Base-by-base conservation (phyloP, 1,140 invertebrate genomes). In the Subanguina moxae region DNA sequence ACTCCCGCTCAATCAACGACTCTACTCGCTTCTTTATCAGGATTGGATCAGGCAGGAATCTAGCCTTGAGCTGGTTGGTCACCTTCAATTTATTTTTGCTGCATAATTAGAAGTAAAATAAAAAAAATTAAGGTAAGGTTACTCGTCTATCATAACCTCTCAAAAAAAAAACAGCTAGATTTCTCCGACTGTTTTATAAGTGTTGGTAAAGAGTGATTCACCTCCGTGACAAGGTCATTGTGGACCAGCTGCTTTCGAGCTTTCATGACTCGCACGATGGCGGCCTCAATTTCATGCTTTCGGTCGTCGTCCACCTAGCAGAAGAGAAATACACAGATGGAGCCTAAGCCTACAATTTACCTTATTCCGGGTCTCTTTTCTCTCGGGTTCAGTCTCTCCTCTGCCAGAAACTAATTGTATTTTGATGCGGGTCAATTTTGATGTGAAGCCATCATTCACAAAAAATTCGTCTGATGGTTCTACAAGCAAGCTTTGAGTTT, bases 241-340 rank as follows among this genome's bases (percentile, higher is more conserved):
- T 86, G 85, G 64, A 83, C 76, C 88, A 98, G 90, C 80, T 89
- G 89, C 87, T 97, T 97, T 64, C 95, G 87, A 27, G 92, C 91
- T 86, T 99, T 99, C 96, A 99, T 99, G 78, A 99, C 97, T 79
- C 96, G 88, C 57, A 99, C 96, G 82, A 99, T 96, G 46, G 95
- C 94, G 46, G 96, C 96, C 87, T 99, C 95, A 71, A 99, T 98
- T 86, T 98, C 95, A 84, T 98, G 94, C 84, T 98, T 98, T 69
- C 95, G 87, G 85, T 99, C 95, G 84, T 99, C 96, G 83, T 99
- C 95, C 15, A 97, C 76, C 80, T 80, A 71, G 17, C 56, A 58
- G n/a, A 7, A 21, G 17, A n/a, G n/a, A 38, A 3, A 38, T 38
- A 38, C 32, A 38, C 11, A 38, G 11, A 38, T 38, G 11, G 32